Base-by-base conservation (phyloP, 1,140 invertebrate species). In the Diorhabda elongata region DNA sequence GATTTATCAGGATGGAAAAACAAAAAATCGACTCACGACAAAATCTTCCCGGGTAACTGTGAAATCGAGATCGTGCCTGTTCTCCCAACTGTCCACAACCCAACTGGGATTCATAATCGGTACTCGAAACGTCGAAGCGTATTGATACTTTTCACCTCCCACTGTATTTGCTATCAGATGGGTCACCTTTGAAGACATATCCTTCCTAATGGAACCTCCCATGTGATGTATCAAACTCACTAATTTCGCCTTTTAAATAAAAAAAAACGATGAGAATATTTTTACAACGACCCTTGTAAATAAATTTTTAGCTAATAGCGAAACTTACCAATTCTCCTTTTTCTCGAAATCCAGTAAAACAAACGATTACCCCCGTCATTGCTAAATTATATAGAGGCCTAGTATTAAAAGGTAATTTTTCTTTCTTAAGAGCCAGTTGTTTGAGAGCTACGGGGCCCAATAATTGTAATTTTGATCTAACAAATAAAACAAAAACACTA, bases 181-280 rank as follows among this genome's bases (percentile, higher is more conserved):
- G 61, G 96, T 98, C 67, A 95, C 90, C 79, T 92, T 94, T 26
- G 87, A 85, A 67, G 88, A 89, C 85, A 95, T 90, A 74, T 97
- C 94, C 82, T 92, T 94, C 61, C 94, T 87, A 74, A 98, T 92
- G 76, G 92, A 96, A 11, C 95, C 96, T 71, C 94, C 95, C 95
- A 98, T 97, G 79, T 91, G 89, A 84, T 97, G 95, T 71, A 97
- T 91, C 78, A 94, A 85, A 75, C 90, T 90, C 71, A 95, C 90
- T 76, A 97, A 84, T 78, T 89, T 88, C 70, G 88, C 90, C 94
- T 96, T 80, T 45, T 81, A 85, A 76, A 74, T 71, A 72, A 73
- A 71, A 73, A 62, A 58, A 52, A 52, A 59, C 26, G n/a, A 7
- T 4, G 7, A 58, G 3, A 7, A 58, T n/a, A 7, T 58, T 4